Evolutionary conservation across 2,113 vertebrate genomes (phyloP), one percentile per base, ranked within the genome.

Genomic region (Solenodon paradoxus): DNA sequence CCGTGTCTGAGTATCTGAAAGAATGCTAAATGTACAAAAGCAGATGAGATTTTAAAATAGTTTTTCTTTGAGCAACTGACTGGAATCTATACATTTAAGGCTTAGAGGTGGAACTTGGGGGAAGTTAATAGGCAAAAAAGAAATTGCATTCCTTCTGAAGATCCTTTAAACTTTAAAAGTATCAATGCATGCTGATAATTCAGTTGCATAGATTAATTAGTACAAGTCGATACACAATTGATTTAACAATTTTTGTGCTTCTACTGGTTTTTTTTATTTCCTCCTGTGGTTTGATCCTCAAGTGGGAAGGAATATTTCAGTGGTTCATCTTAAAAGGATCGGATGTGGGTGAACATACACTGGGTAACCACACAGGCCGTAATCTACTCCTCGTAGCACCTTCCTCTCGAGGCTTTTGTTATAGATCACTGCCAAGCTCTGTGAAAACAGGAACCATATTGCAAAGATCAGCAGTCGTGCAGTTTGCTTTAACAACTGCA

Each of bases 401-500:
- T 89, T 87, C 63, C 38, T 17, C 9, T 78, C 4, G 5, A 49
- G 74, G 80, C 81, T 88, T 96, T 97, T 64, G 95, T 79, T 79
- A 90, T 40, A 68, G 66, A 93, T 85, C 91, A 79, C 68, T 26
- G 68, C 74, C 81, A 53, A 35, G 57, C 63, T 93, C 86, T 82
- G 68, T 79, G 92, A 92, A 93, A 96, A 91, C 77, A 92, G 82
- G 61, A 93, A 93, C 96, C 95, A 96, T 82, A 94, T 72, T 94
- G 95, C 83, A 80, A 85, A 95, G 69, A 94, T 95, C 69, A 90
- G 94, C 69, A 83, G 85, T 84, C 72, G 57, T 32, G 92, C 83
- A 92, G 80, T 90, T 97, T 95, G 86, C 95, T 86, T 93, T 83
- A 90, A 90, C 91, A 96, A 90, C 81, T 78, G 79, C 72, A 61